Evolutionary conservation across 2,113 vertebrate genomes (phyloP), one percentile per base, ranked within the genome.

Genomic region (Rhizomys pruinosus): DNA sequence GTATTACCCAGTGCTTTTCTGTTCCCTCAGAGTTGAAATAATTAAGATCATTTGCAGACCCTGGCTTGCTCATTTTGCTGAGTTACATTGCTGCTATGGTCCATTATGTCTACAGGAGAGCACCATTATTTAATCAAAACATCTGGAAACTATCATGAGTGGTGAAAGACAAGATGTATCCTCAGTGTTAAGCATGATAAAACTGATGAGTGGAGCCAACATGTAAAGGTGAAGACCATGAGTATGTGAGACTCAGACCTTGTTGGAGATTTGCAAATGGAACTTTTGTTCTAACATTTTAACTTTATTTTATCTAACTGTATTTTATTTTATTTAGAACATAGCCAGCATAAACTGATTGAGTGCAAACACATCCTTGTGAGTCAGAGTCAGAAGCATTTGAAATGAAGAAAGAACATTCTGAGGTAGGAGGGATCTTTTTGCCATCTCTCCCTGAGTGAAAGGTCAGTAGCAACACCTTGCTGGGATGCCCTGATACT

Each of bases 91-190:
- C 93, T 94, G 95, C 96, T 97, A 97, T 97, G 95, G 96, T 96
- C 95, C 96, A 84, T 97, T 98, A 95, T 97, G 97, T 98, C 97
- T 97, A 97, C 90, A 95, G 96, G 96, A 94, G 95, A 97, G 93
- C 71, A 89, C 57, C 93, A 90, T 95, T 96, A 93, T 95, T 97
- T 93, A 89, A 96, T 97, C 96, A 82, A 93, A 97, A 98, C 97
- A 98, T 98, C 98, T 98, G 98, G 98, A 97, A 98, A 74, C 92
- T 93, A 98, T 98, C 97, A 97, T 92, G 66, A 95, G 92, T 97
- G 97, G 97, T 97, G 94, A 98, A 97, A 98, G 97, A 97, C 97
- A 98, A 97, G 96, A 98, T 97, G 95, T 97, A 97, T 97, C 97
- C 96, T 97, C 95, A 95, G 89, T 96, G 96, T 97, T 96, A 97